A percentile compares a stretch with the other conserved stretches of the same genome.
Evolutionary conservation across 2,113 vertebrate genomes (phyloP).

Genomic region (Deroptyus accipitrinus): DNA sequence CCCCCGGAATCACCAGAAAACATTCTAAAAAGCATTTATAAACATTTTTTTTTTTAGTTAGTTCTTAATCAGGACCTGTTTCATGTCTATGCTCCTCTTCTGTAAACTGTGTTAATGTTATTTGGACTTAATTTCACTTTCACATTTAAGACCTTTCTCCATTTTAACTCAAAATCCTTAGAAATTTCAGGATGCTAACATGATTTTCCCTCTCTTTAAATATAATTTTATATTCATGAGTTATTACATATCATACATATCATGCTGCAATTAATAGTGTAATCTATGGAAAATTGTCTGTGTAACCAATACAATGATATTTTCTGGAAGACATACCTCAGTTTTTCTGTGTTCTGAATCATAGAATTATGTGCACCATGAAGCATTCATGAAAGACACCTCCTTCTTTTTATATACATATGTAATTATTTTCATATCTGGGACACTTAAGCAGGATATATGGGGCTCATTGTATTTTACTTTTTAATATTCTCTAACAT

Average conservation of each 20-base stretch:
- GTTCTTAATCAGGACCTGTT: not conserved
- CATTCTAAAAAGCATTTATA: not conserved
- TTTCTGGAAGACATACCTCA: not conserved
- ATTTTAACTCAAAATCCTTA: not conserved
- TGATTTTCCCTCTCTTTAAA: not conserved
- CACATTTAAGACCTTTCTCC: not conserved
- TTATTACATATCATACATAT: not conserved
- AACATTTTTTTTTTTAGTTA: not conserved
- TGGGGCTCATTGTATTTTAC: not conserved
- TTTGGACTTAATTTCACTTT: not conserved
- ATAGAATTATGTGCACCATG: not conserved
- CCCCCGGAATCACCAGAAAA: not conserved
- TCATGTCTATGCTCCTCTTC: not conserved
- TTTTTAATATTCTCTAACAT: constrained; percentile 30
- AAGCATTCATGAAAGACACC: not conserved
- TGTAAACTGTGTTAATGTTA: not conserved
- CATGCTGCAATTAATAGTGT: not conserved
- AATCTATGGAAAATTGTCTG: not conserved
- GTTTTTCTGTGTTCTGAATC: not conserved
- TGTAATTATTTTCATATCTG: constrained; percentile 19
- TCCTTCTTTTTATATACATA: not conserved
- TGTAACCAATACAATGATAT: not conserved
- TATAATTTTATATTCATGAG: not conserved
- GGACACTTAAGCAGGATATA: not conserved
- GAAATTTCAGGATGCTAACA: not conserved